Conservation (phyloP, 2,888 invertebrate genomes). For the Ectemnius lituratus region DNA sequence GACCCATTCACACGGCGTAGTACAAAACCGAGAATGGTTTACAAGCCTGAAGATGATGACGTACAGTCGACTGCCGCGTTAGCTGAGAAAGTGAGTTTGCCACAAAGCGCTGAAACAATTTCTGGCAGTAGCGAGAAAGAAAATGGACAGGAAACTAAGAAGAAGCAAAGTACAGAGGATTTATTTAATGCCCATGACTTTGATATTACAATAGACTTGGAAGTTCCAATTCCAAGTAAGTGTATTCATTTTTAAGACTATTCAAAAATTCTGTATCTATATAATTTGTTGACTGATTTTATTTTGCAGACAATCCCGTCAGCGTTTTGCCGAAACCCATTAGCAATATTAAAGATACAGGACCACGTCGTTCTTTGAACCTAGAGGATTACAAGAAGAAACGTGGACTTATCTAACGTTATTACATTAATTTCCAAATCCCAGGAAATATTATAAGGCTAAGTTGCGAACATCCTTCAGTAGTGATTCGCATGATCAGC, state of each 20-base stretch:
- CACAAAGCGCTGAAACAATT: slow-evolving; percentile 63
- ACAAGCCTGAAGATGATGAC: slow-evolving; percentile 81
- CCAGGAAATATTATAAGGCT: slow-evolving; percentile 29
- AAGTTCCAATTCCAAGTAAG: slow-evolving; percentile 89
- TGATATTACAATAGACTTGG: slow-evolving; percentile 95
- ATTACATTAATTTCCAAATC: slow-evolving; percentile 33
- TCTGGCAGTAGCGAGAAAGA: slow-evolving; percentile 67
- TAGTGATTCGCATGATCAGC: slow-evolving; percentile 24
- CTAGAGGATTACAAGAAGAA: slow-evolving; percentile 96
- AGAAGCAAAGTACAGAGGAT: slow-evolving; percentile 78
- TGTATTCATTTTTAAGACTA: slow-evolving; percentile 52
- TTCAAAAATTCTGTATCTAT: neutral
- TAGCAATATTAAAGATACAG: slow-evolving; percentile 86
- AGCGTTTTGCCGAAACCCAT: slow-evolving; percentile 87
- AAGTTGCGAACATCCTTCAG: slow-evolving; percentile 36
- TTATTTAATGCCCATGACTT: slow-evolving; percentile 91
- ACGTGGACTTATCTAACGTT: slow-evolving; percentile 88
- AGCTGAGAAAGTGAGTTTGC: slow-evolving; percentile 51
- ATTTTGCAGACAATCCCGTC: slow-evolving; percentile 82
- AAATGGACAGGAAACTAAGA: slow-evolving; percentile 72
- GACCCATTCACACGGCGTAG: slow-evolving; percentile 95
- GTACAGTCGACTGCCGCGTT: slow-evolving; percentile 36
- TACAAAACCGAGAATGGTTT: slow-evolving; percentile 93
- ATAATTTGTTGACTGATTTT: slow-evolving; percentile 10
- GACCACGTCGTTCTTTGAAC: slow-evolving; percentile 91